Evolutionary conservation across 2,797 vertebrate genomes (phyloP).

Genomic region (Pygocentrus nattereri): DNA sequence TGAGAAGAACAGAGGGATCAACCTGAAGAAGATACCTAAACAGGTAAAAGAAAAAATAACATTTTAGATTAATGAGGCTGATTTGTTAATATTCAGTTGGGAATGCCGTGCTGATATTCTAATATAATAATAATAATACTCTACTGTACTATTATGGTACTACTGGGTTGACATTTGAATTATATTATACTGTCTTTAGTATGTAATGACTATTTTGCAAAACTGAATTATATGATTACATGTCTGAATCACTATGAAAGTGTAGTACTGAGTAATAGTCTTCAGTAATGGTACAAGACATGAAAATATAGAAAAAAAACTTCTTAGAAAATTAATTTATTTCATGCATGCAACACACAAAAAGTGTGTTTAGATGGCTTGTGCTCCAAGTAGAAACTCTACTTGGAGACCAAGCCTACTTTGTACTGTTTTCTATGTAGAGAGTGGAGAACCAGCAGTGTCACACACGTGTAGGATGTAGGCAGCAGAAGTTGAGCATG

Average conservation of each 20-base stretch:
- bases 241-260: neutral
- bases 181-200: neutral
- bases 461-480: conserved; percentile 21
- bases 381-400: neutral
- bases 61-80: neutral
- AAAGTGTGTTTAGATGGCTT: neutral
- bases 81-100: neutral
- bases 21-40: conserved; percentile 22
- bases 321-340: neutral
- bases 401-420: no score
- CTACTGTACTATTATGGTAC: neutral
- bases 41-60: conserved; percentile 49
- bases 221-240: neutral
- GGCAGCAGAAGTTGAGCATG: conserved; percentile 39
- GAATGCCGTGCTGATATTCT: neutral
- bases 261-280: neutral
- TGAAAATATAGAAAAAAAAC: neutral
- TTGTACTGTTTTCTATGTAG: neutral
- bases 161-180: conserved; percentile 11
- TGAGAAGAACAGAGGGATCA: conserved; percentile 23
- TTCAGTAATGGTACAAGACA: neutral
- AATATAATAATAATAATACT: neutral
- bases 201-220: neutral
- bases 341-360: neutral
- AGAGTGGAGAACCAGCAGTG: neutral